These are phyloP conservation scores for Oegoconia quadripuncta DNA, from an alignment of 2,888 invertebrate genomes.

Conservation along the genomic window DNA sequence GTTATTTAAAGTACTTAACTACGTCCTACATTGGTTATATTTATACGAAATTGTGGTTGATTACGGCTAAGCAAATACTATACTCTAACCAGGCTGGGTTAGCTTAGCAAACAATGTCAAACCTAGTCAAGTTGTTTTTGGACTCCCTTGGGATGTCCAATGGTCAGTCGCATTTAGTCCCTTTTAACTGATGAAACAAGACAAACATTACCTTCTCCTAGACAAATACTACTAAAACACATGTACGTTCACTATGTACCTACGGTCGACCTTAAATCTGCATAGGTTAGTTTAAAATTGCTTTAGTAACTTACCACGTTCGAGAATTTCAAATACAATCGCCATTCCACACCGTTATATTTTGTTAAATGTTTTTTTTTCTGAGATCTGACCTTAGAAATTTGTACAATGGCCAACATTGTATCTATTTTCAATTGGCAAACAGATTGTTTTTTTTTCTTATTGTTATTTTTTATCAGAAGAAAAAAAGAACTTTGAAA, in stretches of 20 bases:
- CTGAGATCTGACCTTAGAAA: too few relatives aligned
- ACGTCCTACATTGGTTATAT: too few relatives aligned
- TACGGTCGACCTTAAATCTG: neutral
- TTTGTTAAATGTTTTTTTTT: too few relatives aligned
- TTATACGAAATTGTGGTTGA: too few relatives aligned
- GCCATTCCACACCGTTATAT: too few relatives aligned
- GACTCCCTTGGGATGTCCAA: neutral
- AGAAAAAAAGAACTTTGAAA: too few relatives aligned
- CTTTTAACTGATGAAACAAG: conserved; percentile 18
- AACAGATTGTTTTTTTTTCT: too few relatives aligned
- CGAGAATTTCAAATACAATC: neutral
- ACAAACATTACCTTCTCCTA: conserved; percentile 8
- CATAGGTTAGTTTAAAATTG: too few relatives aligned
- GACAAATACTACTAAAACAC: neutral
- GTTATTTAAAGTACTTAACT: too few relatives aligned
- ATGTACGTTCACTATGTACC: neutral
- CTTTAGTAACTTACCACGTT: neutral
- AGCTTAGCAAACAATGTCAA: neutral
- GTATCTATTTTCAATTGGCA: too few relatives aligned
- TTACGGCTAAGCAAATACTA: neutral
- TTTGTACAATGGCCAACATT: too few relatives aligned
- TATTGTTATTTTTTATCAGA: too few relatives aligned
- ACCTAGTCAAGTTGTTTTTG: conserved; percentile 1
- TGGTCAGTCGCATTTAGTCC: conserved; percentile 10
- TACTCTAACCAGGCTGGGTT: neutral